A percentile compares a stretch with the other conserved stretches of the same genome.
phyloP scores from a whole-genome alignment of 2,797 vertebrate genomes.

The Danio choprae region DNA sequence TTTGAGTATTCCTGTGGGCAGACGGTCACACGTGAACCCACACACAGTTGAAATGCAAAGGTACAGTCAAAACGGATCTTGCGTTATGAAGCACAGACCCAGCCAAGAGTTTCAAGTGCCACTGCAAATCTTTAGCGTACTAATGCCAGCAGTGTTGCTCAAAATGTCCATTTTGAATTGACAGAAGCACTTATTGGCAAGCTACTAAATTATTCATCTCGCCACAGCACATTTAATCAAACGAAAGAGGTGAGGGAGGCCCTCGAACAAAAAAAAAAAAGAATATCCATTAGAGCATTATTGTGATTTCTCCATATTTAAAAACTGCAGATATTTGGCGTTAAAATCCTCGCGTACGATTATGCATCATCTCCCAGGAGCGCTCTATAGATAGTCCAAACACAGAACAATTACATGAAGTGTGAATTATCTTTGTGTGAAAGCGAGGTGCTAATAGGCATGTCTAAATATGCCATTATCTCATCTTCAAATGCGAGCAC shows the following conservation, averaged over 20 bases:
- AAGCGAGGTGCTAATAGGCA: constrained; percentile 39
- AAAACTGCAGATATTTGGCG: constrained; percentile 26
- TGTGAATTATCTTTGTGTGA: constrained; percentile 26
- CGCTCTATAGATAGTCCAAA: constrained; percentile 32
- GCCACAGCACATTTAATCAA: constrained; percentile 61
- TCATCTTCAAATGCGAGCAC: constrained; percentile 20
- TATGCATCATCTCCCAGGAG: constrained; percentile 25
- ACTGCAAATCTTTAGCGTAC: constrained; percentile 27
- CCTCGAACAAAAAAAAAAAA: constrained; percentile 11
- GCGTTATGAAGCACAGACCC: constrained; percentile 22
- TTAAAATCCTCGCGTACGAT: constrained; percentile 46
- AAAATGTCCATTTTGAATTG: constrained; percentile 48
- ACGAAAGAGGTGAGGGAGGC: constrained; percentile 21
- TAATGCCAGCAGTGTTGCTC: constrained; percentile 19
- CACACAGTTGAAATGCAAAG: constrained; percentile 7
- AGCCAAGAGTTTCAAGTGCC: neutral
- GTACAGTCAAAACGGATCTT: constrained; percentile 11
- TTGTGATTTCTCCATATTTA: constrained; percentile 43
- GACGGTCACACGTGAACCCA: constrained; percentile 10
- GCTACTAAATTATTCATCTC: constrained; percentile 59
- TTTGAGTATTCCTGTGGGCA: constrained; percentile 27
- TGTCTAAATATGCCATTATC: constrained; percentile 38
- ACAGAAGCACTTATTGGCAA: constrained; percentile 53
- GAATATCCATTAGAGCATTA: constrained; percentile 35
- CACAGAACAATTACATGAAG: constrained; percentile 35